Conservation (phyloP, 2,888 invertebrate genomes). For the Aquatica leii region DNA sequence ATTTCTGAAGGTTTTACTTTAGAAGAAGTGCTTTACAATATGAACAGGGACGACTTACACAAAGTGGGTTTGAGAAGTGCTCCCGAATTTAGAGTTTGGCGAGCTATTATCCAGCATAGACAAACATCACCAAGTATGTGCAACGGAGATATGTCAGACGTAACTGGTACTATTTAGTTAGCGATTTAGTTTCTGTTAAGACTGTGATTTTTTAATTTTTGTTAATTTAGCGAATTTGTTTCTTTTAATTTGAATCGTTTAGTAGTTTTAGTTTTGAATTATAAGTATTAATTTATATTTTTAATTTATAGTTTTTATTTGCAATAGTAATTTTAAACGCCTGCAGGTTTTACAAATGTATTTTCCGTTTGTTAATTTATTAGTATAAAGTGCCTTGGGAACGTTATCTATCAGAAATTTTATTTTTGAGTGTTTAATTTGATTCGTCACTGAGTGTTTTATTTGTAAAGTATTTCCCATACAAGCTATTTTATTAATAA, state of each 20-base stretch:
- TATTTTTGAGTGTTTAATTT: conserved; percentile 10
- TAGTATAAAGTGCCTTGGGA: conserved; percentile 6
- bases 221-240: conserved; percentile 12
- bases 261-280: background rate
- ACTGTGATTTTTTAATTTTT: conserved; percentile 25
- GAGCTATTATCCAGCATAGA: conserved; percentile 74
- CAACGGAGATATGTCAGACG: conserved; percentile 24
- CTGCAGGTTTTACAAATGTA: background rate
- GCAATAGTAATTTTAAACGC: background rate
- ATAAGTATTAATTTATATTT: conserved; percentile 8
- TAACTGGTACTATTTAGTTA: conserved; percentile 25
- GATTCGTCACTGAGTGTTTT: background rate
- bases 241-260: conserved; percentile 17
- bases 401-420: background rate
- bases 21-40: conserved; percentile 79
- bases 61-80: conserved; percentile 83
- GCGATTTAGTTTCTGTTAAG: conserved; percentile 13
- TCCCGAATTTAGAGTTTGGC: conserved; percentile 85
- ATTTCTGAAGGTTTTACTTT: conserved; percentile 79
- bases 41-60: conserved; percentile 83
- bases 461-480: background rate
- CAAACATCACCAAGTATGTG: conserved; percentile 19
- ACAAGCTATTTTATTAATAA: conserved; percentile 3
- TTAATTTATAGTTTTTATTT: conserved; percentile 13
- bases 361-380: background rate